Evolutionary conservation across 2,113 vertebrate genomes (phyloP).

Genomic region (Amblyornis subalaris): DNA sequence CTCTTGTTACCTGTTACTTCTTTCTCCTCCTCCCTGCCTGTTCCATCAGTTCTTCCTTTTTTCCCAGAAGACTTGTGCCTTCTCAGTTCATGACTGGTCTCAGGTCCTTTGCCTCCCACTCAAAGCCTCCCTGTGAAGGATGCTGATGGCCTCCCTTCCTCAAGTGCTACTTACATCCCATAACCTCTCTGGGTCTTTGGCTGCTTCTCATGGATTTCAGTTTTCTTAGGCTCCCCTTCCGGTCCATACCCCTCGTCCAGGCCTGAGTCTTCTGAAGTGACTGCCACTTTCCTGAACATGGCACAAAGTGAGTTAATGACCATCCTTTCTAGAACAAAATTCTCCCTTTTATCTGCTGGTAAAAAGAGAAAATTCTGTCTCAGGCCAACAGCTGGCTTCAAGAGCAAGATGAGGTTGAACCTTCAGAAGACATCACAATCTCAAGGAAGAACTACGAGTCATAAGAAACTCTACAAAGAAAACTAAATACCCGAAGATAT

Average conservation of each 20-base stretch:
- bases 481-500: background rate
- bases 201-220: background rate
- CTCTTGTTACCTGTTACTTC: background rate
- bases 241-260: rapidly evolving
- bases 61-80: background rate
- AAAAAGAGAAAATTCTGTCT: background rate
- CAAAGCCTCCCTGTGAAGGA: background rate
- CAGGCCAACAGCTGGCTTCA: background rate
- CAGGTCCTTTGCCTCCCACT: background rate
- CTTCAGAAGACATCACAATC: background rate
- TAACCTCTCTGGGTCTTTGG: rapidly evolving
- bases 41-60: background rate
- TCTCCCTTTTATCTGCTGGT: background rate
- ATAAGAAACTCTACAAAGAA: background rate
- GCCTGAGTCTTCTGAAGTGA: background rate
- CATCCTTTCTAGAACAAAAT: background rate
- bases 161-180: background rate
- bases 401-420: background rate
- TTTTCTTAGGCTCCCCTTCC: background rate
- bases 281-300: background rate
- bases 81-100: background rate
- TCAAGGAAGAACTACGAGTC: background rate
- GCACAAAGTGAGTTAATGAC: background rate
- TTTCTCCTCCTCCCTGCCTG: background rate
- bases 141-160: background rate